A percentile compares a stretch with the other conserved stretches of the same genome.
phyloP scores from a whole-genome alignment of 2,888 invertebrate genomes.

The Hydroisotoma schaefferi region DNA sequence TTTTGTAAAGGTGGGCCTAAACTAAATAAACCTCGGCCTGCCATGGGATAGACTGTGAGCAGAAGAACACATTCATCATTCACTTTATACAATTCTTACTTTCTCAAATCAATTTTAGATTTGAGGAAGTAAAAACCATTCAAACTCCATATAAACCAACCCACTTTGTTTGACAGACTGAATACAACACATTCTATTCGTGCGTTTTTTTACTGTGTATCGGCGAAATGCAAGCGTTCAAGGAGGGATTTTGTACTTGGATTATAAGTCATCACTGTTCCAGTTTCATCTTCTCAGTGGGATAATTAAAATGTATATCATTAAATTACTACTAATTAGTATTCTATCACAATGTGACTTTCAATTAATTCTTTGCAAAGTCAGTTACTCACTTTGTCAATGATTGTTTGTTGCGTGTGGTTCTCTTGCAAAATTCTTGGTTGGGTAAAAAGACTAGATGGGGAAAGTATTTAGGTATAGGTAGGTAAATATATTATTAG shows the following conservation, averaged over 20 bases:
- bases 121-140: too few relatives aligned
- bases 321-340: slow-evolving; percentile 4
- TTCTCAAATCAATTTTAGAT: too few relatives aligned
- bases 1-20: too few relatives aligned
- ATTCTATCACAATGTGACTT: slow-evolving; percentile 4
- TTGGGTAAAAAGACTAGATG: slow-evolving; percentile 10
- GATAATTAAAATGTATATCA: not conserved
- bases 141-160: too few relatives aligned
- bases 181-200: too few relatives aligned
- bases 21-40: too few relatives aligned
- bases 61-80: too few relatives aligned
- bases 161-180: too few relatives aligned
- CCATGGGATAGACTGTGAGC: too few relatives aligned
- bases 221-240: slow-evolving; percentile 8
- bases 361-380: slow-evolving; percentile 1
- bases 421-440: not conserved
- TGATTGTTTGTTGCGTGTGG: not conserved
- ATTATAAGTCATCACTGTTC: slow-evolving; percentile 14
- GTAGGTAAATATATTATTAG: not conserved
- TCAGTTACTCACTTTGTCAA: not conserved
- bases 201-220: too few relatives aligned
- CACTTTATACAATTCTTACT: too few relatives aligned
- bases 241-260: slow-evolving; percentile 15
- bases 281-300: not conserved
- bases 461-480: not conserved